Conservation (phyloP, 2,888 invertebrate species). For the Drosophila neotestacea region DNA sequence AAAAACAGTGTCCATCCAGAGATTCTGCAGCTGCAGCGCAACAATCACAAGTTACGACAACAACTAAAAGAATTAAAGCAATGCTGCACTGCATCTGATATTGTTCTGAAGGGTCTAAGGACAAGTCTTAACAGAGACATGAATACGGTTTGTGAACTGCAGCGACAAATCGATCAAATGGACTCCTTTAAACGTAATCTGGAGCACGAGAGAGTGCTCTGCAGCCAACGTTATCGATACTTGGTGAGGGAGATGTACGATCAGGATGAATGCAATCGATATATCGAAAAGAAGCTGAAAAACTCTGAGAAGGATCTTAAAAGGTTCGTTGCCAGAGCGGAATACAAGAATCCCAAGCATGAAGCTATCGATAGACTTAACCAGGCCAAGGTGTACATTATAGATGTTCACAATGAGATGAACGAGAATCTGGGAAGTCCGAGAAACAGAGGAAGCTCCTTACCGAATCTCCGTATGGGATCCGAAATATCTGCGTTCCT, state of each 20-base stretch:
- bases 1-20: constrained; percentile 17
- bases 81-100: constrained; percentile 24
- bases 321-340: neutral
- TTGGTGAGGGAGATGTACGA: constrained; percentile 41
- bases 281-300: neutral
- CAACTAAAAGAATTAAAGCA: constrained; percentile 36
- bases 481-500: constrained; percentile 23
- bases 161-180: constrained; percentile 27
- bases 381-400: constrained; percentile 9
- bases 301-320: accelerated
- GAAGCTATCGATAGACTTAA: constrained; percentile 9
- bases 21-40: constrained; percentile 32
- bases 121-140: constrained; percentile 19
- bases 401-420: constrained; percentile 11
- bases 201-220: constrained; percentile 44
- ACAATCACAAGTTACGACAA: constrained; percentile 34
- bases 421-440: neutral
- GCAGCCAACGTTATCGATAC: constrained; percentile 39
- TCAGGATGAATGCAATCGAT: constrained; percentile 23
- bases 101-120: constrained; percentile 6
- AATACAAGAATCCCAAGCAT: constrained; percentile 18
- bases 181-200: constrained; percentile 37
- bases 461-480: neutral
- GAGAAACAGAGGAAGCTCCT: accelerated
- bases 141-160: constrained; percentile 7